Base-by-base conservation (phyloP, 1,140 invertebrate genomes). In the Leptopilina clavipes region DNA sequence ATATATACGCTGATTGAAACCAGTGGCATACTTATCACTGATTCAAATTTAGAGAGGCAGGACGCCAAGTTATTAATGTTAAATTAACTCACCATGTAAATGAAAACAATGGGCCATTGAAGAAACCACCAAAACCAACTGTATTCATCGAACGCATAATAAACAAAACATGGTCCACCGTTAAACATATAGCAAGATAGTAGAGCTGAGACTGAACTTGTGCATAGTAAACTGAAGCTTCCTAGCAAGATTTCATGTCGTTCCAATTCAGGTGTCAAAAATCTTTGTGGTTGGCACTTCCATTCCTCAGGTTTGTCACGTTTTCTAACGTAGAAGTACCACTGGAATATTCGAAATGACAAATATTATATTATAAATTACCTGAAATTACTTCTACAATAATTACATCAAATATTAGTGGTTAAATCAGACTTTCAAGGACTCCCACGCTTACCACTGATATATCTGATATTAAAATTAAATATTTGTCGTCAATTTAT, bases 271-370 rank as follows among this genome's bases (percentile, higher is more conserved):
- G 93, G 92, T 0, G 92, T 87, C 1, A 95, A 80, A 92, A 93
- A 95, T 79, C 94, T 94, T 11, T 91, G 91, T 0, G 94, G 94
- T 81, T 95, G 94, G 78, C 94, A 93, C 88, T 95, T 95, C 94
- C 94, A 95, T 79, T 94, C 92, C 48, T 93, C 87, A 0, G 94
- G 86, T 3, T 85, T 79, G 81, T 94, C 91, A 0, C 92, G 85
- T 85, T 92, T 91, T 0, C 91, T 86, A 1, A 94, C 89, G 87
- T 94, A 95, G 84, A 92, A 95, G 81, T 93, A 94, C 93, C 93
- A 94, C 94, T 94, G 52, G 73, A 89, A 89, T 78, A 56, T 77
- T 40, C 76, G 74, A 18, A 77, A 44, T 14, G 17, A 65, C 59
- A 40, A 52, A 52, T n/a, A n/a, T 52, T 17, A 52, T 48, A 52